Conservation (phyloP, 92 coral and sea anemone species). For the Micromussa lordhowensis region DNA sequence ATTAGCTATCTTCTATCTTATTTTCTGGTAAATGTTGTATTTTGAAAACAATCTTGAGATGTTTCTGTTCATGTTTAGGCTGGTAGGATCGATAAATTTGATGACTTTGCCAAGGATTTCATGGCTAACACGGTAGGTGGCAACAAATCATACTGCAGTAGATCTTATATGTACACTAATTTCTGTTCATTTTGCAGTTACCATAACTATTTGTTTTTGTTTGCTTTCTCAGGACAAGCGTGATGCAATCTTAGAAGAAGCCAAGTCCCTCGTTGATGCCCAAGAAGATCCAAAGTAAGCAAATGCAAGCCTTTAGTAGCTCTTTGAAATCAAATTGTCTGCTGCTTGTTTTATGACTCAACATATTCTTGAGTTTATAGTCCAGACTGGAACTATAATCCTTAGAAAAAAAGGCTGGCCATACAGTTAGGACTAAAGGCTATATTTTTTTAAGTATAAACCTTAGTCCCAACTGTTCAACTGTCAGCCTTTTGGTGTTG, state of each 20-base stretch:
- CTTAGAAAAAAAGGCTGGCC: too few species aligned
- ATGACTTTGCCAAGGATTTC: constrained; percentile 82
- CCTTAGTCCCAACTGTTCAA: too few species aligned
- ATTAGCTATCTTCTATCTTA: too few species aligned
- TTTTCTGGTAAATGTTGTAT: too few species aligned
- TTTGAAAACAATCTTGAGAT: not conserved
- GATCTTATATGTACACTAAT: not conserved
- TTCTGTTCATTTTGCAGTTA: not conserved
- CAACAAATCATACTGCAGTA: not conserved
- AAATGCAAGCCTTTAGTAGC: not conserved
- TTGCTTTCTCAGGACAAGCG: constrained; percentile 65
- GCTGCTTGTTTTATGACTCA: too few species aligned
- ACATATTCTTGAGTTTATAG: too few species aligned
- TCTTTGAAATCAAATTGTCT: not conserved
- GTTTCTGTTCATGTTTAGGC: constrained; percentile 63
- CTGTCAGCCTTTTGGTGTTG: too few species aligned
- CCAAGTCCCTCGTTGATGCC: constrained; percentile 70
- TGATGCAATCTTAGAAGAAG: constrained; percentile 66
- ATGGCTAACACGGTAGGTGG: constrained; percentile 76
- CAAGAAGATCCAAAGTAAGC: constrained; percentile 83
- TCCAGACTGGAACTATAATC: too few species aligned
- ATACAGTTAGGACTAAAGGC: too few species aligned
- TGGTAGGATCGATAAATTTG: constrained; percentile 85
- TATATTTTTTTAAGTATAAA: too few species aligned
- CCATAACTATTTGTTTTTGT: not conserved